Base-by-base conservation (phyloP, 2,888 invertebrate species). In the Lasioglossum oenotherae region DNA sequence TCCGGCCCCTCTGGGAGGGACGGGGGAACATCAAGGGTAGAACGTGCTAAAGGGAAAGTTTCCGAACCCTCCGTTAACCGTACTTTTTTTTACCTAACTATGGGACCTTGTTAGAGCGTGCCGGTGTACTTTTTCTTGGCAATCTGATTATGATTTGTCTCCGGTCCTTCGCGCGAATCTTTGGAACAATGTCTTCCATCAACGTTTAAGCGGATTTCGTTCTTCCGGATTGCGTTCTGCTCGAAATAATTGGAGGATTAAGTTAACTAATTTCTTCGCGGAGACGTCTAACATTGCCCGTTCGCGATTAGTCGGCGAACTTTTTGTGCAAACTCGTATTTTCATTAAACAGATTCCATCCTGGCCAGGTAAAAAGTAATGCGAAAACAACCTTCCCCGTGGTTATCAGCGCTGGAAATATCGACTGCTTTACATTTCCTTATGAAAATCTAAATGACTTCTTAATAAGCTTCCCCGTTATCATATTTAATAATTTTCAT, bases 1-100 rank as follows among this genome's bases (percentile, higher is more conserved):
- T 71, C 69, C 69, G 38, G 38, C 0, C 23, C 67, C 57, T n/a
- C 10, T 12, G 57, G 19, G 67, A 31, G 31, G 38, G 31, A 74
- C n/a, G 74, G n/a, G 74, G n/a, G 31, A 71, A 76, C 72, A n/a
- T 64, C 64, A 64, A 31, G 64, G 64, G n/a, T 31, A 64, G 31
- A 64, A 64, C 64, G 64, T 64, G 64, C 64, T 64, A 64, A 64
- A 64, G 69, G 38, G 23, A 57, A 80, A 64, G n/a, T 73, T 81
- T 44, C 14, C 31, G 73, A 31, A 64, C 64, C 64, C 64, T 64
- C 64, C 64, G 31, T n/a, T 76, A 44, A 79, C 49, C 69, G 69
- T 69, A 23, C 38, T 38, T 38, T 69, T 44, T 46, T 38, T 38
- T 23, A 23, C 4, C 38, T 1, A 69, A 69, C 38, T 38, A 38